Evolutionary conservation across 1,140 invertebrate species (phyloP), one percentile per base, ranked within the genome.

Genomic region (Drosophila navojoa): DNA sequence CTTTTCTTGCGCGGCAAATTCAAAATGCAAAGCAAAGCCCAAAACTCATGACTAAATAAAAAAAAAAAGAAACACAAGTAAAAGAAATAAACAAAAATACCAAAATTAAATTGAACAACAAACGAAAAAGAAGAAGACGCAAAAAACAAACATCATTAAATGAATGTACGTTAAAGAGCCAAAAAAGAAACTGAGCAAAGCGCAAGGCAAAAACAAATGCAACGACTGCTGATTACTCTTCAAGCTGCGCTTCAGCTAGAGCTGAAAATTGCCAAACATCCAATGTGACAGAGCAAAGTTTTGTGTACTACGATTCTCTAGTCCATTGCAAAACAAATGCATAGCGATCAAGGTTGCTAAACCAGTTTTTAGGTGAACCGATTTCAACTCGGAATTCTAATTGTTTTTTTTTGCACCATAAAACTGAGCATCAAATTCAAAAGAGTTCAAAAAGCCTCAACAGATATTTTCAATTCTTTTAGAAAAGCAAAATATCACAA

Each of bases 161-260:
- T 55, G 54, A 64, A 19, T 32, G 52, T 53, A 49, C 49, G 45
- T 47, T 44, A 71, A 58, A 71, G 54, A 60, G 55, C 19, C 49
- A 59, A 35, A 62, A 22, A 47, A 27, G 61, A 47, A 71, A 76
- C 67, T 45, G 44, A 60, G 44, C 29, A 54, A 55, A 70, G 29
- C 61, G 76, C 71, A 79, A 32, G 53, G 55, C 44, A 59, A 71
- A 64, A 10, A 32, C 35, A 35, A 70, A 44, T 38, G 22, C 42
- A 49, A 55, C 42, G 19, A 5, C n/a, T 5, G 1, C 3, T 16
- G 38, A 29, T 32, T 54, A 32, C 61, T n/a, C 61, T 64, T 13
- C 3, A 42, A 58, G 15, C 11, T 27, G 6, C 13, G 2, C 10
- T 29, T 13, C 4, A 5, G 40, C 11, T n/a, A 10, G 7, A 45